phyloP scores from a whole-genome alignment of 2,113 vertebrate genomes.

The Columbina picui region DNA sequence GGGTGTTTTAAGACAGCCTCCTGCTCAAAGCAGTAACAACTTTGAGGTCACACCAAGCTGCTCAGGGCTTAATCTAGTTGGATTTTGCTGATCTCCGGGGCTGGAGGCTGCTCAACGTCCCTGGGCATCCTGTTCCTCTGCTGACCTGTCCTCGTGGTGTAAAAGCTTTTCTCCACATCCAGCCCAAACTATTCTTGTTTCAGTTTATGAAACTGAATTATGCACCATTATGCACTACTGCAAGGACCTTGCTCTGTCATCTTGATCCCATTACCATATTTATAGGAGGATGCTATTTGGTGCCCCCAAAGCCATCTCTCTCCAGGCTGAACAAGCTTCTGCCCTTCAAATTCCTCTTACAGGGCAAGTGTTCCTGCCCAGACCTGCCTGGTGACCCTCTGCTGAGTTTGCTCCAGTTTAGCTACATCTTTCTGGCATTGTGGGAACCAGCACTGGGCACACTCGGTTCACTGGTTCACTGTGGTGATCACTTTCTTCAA shows the following conservation, averaged over 20 bases:
- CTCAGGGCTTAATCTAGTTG: neutral
- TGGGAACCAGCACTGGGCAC: accelerated
- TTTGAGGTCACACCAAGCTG: neutral
- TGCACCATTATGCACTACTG: neutral
- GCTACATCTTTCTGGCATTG: neutral
- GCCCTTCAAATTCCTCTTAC: neutral
- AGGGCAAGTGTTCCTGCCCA: accelerated
- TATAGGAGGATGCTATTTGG: accelerated
- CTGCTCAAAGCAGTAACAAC: neutral
- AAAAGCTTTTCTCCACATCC: neutral
- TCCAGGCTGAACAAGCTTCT: neutral
- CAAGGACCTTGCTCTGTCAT: neutral
- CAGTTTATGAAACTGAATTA: neutral
- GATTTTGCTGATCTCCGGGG: neutral
- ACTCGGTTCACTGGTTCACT: too few species aligned
- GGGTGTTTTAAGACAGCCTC: neutral
- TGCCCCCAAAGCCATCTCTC: neutral
- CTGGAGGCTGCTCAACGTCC: neutral
- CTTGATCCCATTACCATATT: neutral
- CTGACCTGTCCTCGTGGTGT: neutral
- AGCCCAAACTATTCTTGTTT: neutral
- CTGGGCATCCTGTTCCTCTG: neutral
- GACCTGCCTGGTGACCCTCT: neutral
- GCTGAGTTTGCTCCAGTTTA: neutral
- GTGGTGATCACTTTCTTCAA: neutral